These are phyloP conservation scores for Aurelia sp. DNA, from an alignment of 30 jellyfish, hydroid and myxozoan species.

Conservation along the genomic window DNA sequence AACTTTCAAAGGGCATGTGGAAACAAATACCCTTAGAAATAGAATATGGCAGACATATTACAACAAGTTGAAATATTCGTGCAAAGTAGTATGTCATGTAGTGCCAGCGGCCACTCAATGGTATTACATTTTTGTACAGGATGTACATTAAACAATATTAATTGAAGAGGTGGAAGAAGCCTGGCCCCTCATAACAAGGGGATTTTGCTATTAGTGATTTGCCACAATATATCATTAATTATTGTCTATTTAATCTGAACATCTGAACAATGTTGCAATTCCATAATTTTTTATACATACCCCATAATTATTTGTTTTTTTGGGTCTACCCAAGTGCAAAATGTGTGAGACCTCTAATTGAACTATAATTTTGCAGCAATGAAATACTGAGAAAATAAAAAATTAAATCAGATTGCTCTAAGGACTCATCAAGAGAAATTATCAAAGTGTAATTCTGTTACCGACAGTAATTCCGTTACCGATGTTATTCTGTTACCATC, in stretches of 20 bases:
- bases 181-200: constrained; percentile 1
- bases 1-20: constrained; percentile 10
- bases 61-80: background rate
- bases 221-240: background rate
- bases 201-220: background rate
- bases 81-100: background rate
- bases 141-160: background rate
- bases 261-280: constrained; percentile 4
- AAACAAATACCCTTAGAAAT: constrained; percentile 2
- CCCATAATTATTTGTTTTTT: constrained; percentile 3
- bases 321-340: constrained; percentile 1
- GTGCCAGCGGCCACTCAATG: background rate
- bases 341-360: background rate
- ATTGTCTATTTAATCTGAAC: background rate
- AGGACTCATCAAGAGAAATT: constrained; percentile 2
- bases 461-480: constrained; percentile 15
- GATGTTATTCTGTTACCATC: background rate
- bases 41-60: constrained; percentile 8
- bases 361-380: background rate
- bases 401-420: background rate
- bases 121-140: background rate
- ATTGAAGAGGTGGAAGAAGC: background rate
- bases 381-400: background rate
- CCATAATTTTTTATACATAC: background rate
- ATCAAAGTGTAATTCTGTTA: constrained; percentile 3